Evolutionary conservation across 1,140 invertebrate genomes (phyloP), one percentile per base, ranked within the genome.

Genomic region (Euglossa dilemma): DNA sequence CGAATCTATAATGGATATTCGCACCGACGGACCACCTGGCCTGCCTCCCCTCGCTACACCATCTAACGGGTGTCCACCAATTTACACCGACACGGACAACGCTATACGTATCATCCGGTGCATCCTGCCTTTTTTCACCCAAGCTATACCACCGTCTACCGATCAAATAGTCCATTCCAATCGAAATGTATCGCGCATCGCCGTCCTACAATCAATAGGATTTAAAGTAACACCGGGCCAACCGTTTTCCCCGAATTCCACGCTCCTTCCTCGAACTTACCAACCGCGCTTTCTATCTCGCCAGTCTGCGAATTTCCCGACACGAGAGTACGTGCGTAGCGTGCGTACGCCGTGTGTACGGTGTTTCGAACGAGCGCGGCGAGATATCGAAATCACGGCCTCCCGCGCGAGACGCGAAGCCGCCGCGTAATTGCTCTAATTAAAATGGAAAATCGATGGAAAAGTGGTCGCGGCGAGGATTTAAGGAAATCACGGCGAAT

Each of bases 21-120:
- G 88, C 90, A 92, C 90, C 89, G 90, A 91, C 86, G 87, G 90
- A 91, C 91, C 91, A 92, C 91, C 91, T 93, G 92, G 91, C 88
- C 86, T 85, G 80, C 84, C 86, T 64, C 85, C 80, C 73, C 72
- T 61, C 66, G 25, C 80, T 80, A 50, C 82, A 67, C 72, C 77
- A 70, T 85, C 83, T 90, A 91, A 91, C 90, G 90, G 89, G 88
- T 91, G 90, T 89, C 87, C 85, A 66, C 36, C 64, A 69, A 80
- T 86, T 59, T 59, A 52, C 54, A 85, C 28, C 45, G 36, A 66
- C 54, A 70, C 73, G 56, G 12, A 18, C 28, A 43, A 54, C 47
- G 52, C 9, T 1, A 11, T 50, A 63, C 12, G 47, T 28, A 9
- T 25, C 67, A 0, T 36, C 6, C 9, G 36, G 4, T 52, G 52